Evolutionary conservation across 1,140 invertebrate species (phyloP).

Genomic region (Zaprionus inermis): DNA sequence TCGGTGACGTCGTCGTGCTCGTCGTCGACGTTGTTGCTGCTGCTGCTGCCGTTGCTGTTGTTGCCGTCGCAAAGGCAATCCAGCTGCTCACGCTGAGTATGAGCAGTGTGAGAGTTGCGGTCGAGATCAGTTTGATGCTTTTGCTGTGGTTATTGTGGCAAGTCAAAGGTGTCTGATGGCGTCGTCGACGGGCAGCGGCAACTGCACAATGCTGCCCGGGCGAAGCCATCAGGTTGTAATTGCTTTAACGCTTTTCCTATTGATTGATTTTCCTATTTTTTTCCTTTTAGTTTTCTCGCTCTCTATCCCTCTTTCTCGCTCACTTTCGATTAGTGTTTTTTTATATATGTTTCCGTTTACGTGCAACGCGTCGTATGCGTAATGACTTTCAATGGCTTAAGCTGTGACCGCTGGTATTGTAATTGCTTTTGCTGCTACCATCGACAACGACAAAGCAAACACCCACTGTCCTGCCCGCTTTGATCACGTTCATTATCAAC

Average conservation of each 20-base stretch:
- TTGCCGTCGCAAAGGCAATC: slow-evolving; percentile 65
- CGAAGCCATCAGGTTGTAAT: slow-evolving; percentile 61
- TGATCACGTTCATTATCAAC: slow-evolving; percentile 38
- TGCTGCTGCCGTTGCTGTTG: slow-evolving; percentile 21
- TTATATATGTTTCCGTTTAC: slow-evolving; percentile 1
- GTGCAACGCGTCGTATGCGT: slow-evolving; percentile 48
- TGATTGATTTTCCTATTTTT: slow-evolving; percentile 7
- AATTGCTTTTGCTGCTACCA: slow-evolving; percentile 14
- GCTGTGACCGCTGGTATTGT: slow-evolving; percentile 12
- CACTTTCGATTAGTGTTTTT: background rate
- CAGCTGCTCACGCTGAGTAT: slow-evolving; percentile 68
- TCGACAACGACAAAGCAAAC: slow-evolving; percentile 24
- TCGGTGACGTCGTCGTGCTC: background rate
- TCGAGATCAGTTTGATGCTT: slow-evolving; percentile 69
- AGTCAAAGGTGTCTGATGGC: slow-evolving; percentile 49
- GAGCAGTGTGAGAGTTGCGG: slow-evolving; percentile 65
- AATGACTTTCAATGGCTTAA: slow-evolving; percentile 24
- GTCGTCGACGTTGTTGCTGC: background rate
- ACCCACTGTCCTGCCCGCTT: slow-evolving; percentile 33
- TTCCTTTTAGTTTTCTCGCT: background rate
- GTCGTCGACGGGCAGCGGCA: slow-evolving; percentile 49
- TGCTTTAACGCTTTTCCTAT: slow-evolving; percentile 17
- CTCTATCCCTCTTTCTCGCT: background rate
- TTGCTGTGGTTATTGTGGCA: slow-evolving; percentile 22
- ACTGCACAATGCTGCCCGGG: slow-evolving; percentile 51